Conservation (phyloP, 1,140 invertebrate species). For the Carposina sasakii region DNA sequence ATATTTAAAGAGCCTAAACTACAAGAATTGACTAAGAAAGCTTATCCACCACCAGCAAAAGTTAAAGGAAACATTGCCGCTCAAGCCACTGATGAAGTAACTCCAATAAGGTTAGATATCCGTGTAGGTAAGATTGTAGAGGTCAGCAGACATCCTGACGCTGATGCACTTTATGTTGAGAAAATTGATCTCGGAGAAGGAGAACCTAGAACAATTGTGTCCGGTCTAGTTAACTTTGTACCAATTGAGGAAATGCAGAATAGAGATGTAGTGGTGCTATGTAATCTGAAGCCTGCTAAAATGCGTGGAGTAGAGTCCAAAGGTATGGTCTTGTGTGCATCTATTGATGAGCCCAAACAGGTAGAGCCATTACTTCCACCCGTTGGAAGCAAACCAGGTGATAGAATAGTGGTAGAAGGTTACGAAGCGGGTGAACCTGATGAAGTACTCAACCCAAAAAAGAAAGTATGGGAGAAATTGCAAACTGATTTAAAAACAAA, state of each 20-base stretch:
- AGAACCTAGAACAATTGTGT: slow-evolving; percentile 75
- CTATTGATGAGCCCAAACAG: slow-evolving; percentile 82
- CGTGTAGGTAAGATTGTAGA: slow-evolving; percentile 93
- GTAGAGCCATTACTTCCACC: slow-evolving; percentile 91
- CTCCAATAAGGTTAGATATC: slow-evolving; percentile 87
- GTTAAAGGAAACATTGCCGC: slow-evolving; percentile 41
- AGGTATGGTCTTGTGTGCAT: slow-evolving; percentile 95
- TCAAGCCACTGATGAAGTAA: slow-evolving; percentile 75
- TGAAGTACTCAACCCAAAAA: slow-evolving; percentile 95
- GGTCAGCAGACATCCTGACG: slow-evolving; percentile 95
- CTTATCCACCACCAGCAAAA: slow-evolving; percentile 81
- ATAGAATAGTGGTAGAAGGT: slow-evolving; percentile 85
- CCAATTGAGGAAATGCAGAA: slow-evolving; percentile 91
- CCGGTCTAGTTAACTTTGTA: slow-evolving; percentile 91
- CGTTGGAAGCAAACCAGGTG: slow-evolving; percentile 81
- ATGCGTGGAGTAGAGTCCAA: slow-evolving; percentile 92
- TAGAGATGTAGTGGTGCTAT: slow-evolving; percentile 89
- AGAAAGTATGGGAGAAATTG: slow-evolving; percentile 97
- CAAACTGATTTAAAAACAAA: slow-evolving; percentile 88
- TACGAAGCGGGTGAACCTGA: slow-evolving; percentile 87
- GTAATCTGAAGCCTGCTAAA: slow-evolving; percentile 95
- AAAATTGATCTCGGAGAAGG: slow-evolving; percentile 88
- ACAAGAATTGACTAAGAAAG: slow-evolving; percentile 78
- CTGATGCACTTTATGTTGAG: slow-evolving; percentile 95
- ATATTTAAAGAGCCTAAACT: slow-evolving; percentile 88